Conservation (phyloP, 2,888 invertebrate species). For the Graphium colonna region DNA sequence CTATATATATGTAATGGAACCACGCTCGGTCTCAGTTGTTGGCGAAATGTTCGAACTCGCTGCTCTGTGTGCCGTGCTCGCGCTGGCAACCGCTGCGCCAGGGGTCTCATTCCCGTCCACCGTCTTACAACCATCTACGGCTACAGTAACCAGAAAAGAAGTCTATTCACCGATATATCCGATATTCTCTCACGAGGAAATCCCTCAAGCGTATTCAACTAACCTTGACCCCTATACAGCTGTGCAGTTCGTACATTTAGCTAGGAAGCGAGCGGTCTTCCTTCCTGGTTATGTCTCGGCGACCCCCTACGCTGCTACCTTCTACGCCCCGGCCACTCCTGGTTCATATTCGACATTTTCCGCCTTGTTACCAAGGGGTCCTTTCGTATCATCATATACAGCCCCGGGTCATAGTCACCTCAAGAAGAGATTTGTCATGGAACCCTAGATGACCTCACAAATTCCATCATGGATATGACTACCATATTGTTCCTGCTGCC, state of each 20-base stretch:
- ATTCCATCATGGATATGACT: too few relatives aligned
- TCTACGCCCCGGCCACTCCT: slow-evolving; percentile 14
- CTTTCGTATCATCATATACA: slow-evolving; percentile 13
- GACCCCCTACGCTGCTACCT: slow-evolving; percentile 12
- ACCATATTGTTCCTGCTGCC: too few relatives aligned
- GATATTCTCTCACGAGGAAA: background rate
- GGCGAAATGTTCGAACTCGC: slow-evolving; percentile 13
- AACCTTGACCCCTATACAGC: background rate
- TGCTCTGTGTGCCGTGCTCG: slow-evolving; percentile 10
- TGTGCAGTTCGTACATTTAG: background rate
- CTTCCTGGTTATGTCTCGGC: slow-evolving; percentile 4
- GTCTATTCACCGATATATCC: background rate
- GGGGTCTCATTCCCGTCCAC: background rate
- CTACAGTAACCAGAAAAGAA: background rate
- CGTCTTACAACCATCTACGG: background rate
- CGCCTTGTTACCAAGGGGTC: slow-evolving; percentile 12
- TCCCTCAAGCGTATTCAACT: too few relatives aligned
- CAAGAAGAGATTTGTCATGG: slow-evolving; percentile 5
- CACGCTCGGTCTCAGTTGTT: slow-evolving; percentile 13
- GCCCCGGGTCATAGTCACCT: slow-evolving; percentile 14
- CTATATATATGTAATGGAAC: slow-evolving; percentile 12
- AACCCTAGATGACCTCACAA: background rate
- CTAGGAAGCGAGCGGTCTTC: background rate
- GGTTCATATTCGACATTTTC: background rate
- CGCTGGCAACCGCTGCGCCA: background rate